Conservation (phyloP, 92 coral and sea anemone genomes). For the Paragorgia papillata region DNA sequence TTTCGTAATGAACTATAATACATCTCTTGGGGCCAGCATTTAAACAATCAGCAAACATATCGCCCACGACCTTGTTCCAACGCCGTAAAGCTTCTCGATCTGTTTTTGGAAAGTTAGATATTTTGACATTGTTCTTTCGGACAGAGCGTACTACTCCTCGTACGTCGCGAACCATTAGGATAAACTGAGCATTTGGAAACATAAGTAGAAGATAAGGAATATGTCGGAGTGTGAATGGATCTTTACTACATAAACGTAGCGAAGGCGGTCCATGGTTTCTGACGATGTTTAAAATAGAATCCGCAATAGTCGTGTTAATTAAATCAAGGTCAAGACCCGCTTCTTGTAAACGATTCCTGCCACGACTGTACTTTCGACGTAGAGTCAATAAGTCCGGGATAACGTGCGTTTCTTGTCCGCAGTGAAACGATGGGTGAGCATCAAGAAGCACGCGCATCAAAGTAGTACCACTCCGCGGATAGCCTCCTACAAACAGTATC, state of each 20-base stretch:
- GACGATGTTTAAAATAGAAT: conserved; percentile 72
- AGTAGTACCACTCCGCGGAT: conserved; percentile 96
- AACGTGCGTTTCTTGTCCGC: conserved; percentile 94
- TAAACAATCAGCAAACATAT: conserved; percentile 71
- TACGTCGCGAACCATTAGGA: conserved; percentile 90
- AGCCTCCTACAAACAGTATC: conserved; percentile 90
- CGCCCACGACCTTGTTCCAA: conserved; percentile 69
- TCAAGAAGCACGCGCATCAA: conserved; percentile 93
- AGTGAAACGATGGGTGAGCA: conserved; percentile 86
- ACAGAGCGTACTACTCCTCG: conserved; percentile 91
- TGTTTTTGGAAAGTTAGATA: conserved; percentile 66
- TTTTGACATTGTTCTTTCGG: conserved; percentile 62
- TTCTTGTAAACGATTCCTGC: conserved; percentile 65
- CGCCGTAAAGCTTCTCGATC: conserved; percentile 59
- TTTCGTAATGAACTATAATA: conserved; percentile 75
- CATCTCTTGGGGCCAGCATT: conserved; percentile 65
- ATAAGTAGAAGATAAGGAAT: conserved; percentile 76
- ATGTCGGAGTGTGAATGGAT: conserved; percentile 81
- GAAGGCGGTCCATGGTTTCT: conserved; percentile 27
- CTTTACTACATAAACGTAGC: conserved; percentile 75
- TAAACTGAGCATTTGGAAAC: conserved; percentile 82
- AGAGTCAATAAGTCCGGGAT: conserved; percentile 80
- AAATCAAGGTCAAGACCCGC: conserved; percentile 78
- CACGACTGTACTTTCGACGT: conserved; percentile 58
- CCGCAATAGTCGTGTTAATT: conserved; percentile 77